Evolutionary conservation across 2,888 invertebrate genomes (phyloP).

Genomic region (Meandrusa payeni): DNA sequence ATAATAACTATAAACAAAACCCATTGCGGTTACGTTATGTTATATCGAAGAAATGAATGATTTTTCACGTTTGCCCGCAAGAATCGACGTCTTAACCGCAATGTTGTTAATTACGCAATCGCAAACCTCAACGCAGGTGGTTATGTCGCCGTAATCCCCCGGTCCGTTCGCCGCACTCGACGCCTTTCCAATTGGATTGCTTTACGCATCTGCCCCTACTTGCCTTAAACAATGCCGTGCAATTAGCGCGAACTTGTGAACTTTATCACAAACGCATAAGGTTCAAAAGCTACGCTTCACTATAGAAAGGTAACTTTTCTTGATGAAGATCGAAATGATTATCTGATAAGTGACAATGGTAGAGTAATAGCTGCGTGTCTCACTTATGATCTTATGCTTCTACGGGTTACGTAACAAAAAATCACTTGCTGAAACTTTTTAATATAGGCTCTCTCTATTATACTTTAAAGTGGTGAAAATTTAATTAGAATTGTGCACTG

Average conservation of each 20-base stretch:
- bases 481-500: too few relatives aligned
- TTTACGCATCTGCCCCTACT: slow-evolving; percentile 5
- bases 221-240: slow-evolving; percentile 1
- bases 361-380: too few relatives aligned
- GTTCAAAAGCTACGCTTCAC: too few relatives aligned
- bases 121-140: slow-evolving; percentile 15
- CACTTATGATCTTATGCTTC: too few relatives aligned
- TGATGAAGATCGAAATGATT: too few relatives aligned
- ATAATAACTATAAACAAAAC: slow-evolving; percentile 4
- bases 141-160: not conserved
- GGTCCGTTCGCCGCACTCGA: not conserved
- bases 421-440: too few relatives aligned
- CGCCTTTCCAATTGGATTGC: slow-evolving; percentile 8
- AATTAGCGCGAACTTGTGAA: not conserved
- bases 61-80: not conserved
- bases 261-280: slow-evolving; percentile 5
- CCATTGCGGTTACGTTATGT: slow-evolving; percentile 6
- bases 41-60: slow-evolving; percentile 2
- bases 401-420: too few relatives aligned
- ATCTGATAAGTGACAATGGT: too few relatives aligned
- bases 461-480: too few relatives aligned
- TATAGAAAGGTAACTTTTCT: too few relatives aligned
- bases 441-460: too few relatives aligned
- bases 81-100: slow-evolving; percentile 10
- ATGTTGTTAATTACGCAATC: slow-evolving; percentile 19